Percentiles rank a stretch among this genome's conserved stretches.
Evolutionary conservation across 92 coral and sea anemone species (phyloP).

Genomic region (Paramuricea clavata): DNA sequence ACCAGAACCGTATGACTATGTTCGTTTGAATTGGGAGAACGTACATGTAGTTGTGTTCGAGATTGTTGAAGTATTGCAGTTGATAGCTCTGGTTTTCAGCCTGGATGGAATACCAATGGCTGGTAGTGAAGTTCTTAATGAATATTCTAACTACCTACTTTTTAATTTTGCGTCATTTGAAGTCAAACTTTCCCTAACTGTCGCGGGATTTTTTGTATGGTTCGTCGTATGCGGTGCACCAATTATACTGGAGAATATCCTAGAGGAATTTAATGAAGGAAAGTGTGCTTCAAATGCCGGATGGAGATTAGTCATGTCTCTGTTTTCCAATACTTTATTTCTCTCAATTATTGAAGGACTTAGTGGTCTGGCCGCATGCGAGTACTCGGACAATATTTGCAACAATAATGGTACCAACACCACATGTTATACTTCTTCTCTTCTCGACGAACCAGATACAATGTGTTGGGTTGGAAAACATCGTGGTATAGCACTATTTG

Average conservation of each 20-base stretch:
- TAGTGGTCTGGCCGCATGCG: slow-evolving; percentile 87
- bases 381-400: slow-evolving; percentile 55
- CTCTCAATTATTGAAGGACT: slow-evolving; percentile 92
- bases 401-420: slow-evolving; percentile 17
- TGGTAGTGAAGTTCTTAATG: slow-evolving; percentile 71
- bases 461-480: slow-evolving; percentile 92
- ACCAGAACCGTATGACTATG: slow-evolving; percentile 88
- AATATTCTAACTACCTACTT: slow-evolving; percentile 81
- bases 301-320: slow-evolving; percentile 86
- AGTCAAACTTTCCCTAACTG: slow-evolving; percentile 87
- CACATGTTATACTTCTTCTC: slow-evolving; percentile 58
- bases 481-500: slow-evolving; percentile 81
- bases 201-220: slow-evolving; percentile 80
- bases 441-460: slow-evolving; percentile 74
- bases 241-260: slow-evolving; percentile 87
- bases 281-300: slow-evolving; percentile 89
- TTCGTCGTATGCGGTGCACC: slow-evolving; percentile 95
- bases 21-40: slow-evolving; percentile 97
- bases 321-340: slow-evolving; percentile 93
- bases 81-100: slow-evolving; percentile 87
- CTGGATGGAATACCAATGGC: slow-evolving; percentile 84
- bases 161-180: slow-evolving; percentile 88
- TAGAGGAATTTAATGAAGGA: slow-evolving; percentile 80
- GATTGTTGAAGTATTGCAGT: slow-evolving; percentile 88
- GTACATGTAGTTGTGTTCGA: slow-evolving; percentile 88